These are phyloP conservation scores for Eulemur rubriventer DNA, from an alignment of 2,797 vertebrate species.

Conservation along the genomic window DNA sequence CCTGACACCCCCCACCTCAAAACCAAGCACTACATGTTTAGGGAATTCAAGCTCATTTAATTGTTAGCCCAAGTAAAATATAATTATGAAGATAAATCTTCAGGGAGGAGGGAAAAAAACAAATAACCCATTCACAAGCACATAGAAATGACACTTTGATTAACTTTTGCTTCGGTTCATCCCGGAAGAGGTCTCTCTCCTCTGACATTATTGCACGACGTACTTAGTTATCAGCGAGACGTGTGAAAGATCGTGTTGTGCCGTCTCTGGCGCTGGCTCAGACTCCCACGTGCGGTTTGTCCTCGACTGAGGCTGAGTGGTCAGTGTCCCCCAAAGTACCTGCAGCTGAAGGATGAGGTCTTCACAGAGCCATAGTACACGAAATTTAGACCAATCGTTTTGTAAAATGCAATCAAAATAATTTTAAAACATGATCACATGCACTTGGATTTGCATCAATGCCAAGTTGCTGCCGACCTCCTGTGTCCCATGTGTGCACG, in stretches of 20 bases:
- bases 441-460: fast-evolving
- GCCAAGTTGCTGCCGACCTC: fast-evolving
- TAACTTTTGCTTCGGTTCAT: neutral
- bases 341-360: neutral
- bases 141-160: neutral
- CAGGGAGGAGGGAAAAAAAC: neutral
- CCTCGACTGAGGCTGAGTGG: too few relatives aligned
- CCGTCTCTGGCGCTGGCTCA: too few relatives aligned
- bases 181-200: neutral
- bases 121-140: neutral
- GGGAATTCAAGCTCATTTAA: constrained; percentile 16
- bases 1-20: neutral
- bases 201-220: fast-evolving
- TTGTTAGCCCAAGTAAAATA: constrained; percentile 1
- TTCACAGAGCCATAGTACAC: neutral
- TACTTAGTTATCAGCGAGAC: fast-evolving
- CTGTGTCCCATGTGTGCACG: fast-evolving
- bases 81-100: constrained; percentile 10
- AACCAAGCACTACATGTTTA: neutral
- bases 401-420: neutral
- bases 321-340: neutral
- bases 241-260: fast-evolving
- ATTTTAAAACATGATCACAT: neutral
- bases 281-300: fast-evolving
- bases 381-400: neutral